These are phyloP conservation scores for Dissostichus mawsoni DNA, from an alignment of 2,113 vertebrate genomes.

Conservation along the genomic window DNA sequence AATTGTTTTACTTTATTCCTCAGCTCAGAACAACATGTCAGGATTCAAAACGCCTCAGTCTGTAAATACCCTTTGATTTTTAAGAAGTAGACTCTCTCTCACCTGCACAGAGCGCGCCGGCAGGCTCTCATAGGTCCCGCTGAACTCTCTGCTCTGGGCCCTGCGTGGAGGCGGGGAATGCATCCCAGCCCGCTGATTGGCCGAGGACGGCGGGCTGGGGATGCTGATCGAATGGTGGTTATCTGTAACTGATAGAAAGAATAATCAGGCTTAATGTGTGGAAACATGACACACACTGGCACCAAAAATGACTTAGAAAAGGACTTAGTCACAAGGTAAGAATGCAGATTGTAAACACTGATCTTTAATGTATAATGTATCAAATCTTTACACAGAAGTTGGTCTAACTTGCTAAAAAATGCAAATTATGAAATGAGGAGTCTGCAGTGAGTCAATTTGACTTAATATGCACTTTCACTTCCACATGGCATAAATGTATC, in stretches of 20 bases:
- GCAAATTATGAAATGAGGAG: constrained; percentile 1
- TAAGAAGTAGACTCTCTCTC: constrained; percentile 31
- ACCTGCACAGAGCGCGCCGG: constrained; percentile 91
- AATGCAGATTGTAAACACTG: background rate
- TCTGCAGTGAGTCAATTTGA: background rate
- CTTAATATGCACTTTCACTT: constrained; percentile 15
- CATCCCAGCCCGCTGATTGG: constrained; percentile 89
- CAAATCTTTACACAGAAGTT: background rate
- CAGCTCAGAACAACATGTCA: too few species aligned
- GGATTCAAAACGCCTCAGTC: too few species aligned
- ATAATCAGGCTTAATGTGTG: background rate
- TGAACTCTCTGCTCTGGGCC: constrained; percentile 85
- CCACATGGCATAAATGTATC: constrained; percentile 31
- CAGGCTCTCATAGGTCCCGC: constrained; percentile 91
- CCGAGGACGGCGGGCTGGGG: constrained; percentile 73
- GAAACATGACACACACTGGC: background rate
- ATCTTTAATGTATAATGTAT: too few species aligned
- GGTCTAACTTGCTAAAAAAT: background rate
- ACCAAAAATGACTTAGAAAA: background rate
- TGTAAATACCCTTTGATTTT: background rate
- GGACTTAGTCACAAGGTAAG: background rate
- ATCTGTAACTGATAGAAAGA: constrained; percentile 61
- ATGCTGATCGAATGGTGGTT: constrained; percentile 80
- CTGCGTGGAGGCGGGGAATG: constrained; percentile 92
- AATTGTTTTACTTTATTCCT: too few species aligned